Evolutionary conservation across 2,888 invertebrate genomes (phyloP).

Genomic region (Heteromurus nitidus): DNA sequence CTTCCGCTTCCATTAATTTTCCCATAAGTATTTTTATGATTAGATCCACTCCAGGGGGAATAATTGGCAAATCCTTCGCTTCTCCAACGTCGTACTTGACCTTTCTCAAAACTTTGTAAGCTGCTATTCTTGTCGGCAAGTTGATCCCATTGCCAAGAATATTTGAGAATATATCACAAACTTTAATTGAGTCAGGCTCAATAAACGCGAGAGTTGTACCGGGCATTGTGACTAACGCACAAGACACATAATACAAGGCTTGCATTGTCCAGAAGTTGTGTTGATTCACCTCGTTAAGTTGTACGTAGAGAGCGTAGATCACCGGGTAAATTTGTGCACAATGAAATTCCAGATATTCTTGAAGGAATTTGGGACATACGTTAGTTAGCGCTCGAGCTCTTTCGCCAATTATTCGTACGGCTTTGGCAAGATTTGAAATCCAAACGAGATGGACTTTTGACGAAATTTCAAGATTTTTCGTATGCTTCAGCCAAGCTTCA

Average conservation of each 20-base stretch:
- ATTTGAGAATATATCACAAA: slow-evolving; percentile 62
- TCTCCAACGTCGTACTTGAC: slow-evolving; percentile 60
- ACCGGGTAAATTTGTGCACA: slow-evolving; percentile 68
- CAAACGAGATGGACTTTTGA: slow-evolving; percentile 62
- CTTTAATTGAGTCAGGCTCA: slow-evolving; percentile 64
- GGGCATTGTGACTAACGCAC: slow-evolving; percentile 66
- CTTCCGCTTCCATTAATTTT: slow-evolving; percentile 4
- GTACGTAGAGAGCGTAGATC: slow-evolving; percentile 67
- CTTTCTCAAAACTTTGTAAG: slow-evolving; percentile 66
- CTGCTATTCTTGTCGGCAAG: slow-evolving; percentile 49
- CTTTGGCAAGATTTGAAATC: slow-evolving; percentile 63
- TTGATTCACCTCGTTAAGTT: slow-evolving; percentile 45
- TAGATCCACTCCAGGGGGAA: slow-evolving; percentile 57
- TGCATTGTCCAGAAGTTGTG: slow-evolving; percentile 59
- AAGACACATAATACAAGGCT: slow-evolving; percentile 52
- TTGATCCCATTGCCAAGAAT: slow-evolving; percentile 46
- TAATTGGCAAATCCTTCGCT: slow-evolving; percentile 61
- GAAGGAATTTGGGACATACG: slow-evolving; percentile 51
- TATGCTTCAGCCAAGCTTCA: slow-evolving; percentile 69
- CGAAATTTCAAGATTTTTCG: slow-evolving; percentile 56
- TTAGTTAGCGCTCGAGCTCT: slow-evolving; percentile 36
- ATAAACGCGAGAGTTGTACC: slow-evolving; percentile 66
- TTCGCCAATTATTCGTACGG: slow-evolving; percentile 51
- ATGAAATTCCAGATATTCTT: slow-evolving; percentile 71
- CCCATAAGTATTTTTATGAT: slow-evolving; percentile 37